Conservation (phyloP, 2,797 vertebrate genomes). For the Zenarchopterus dispar region DNA sequence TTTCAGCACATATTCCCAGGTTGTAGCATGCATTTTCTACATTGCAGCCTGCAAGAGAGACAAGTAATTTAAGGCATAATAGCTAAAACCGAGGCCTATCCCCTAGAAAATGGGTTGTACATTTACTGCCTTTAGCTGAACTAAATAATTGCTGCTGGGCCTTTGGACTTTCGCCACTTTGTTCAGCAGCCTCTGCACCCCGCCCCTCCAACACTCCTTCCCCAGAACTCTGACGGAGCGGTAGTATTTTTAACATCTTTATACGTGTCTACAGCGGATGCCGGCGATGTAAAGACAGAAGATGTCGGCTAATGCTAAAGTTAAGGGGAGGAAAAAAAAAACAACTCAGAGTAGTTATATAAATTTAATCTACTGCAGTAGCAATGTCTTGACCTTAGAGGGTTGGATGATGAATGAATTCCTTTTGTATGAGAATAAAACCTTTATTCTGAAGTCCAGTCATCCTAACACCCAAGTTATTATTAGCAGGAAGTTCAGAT, state of each 20-base stretch:
- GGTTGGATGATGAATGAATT: neutral
- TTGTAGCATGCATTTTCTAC: constrained; percentile 89
- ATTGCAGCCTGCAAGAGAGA: constrained; percentile 88
- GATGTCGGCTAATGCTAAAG: neutral
- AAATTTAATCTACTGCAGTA: no score
- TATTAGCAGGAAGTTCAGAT: neutral
- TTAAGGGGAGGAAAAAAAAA: no score
- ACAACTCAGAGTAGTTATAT: no score
- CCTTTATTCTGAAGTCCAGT: neutral
- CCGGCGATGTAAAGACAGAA: neutral
- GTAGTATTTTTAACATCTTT: constrained; percentile 13
- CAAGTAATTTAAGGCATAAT: neutral
- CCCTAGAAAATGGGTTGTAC: neutral
- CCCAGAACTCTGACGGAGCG: constrained; percentile 1
- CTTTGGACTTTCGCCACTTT: constrained; percentile 35
- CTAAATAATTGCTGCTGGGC: constrained; percentile 34
- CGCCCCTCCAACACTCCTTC: neutral
- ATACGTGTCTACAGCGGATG: neutral
- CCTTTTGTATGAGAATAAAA: neutral
- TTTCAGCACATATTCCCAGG: constrained; percentile 89
- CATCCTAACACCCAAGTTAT: constrained; percentile 22
- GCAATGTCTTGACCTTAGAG: no score
- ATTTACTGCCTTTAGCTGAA: constrained; percentile 18
- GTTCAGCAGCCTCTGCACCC: constrained; percentile 23
- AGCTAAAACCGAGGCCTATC: neutral